These are phyloP conservation scores for Cynopterus brachyotis DNA, from an alignment of 2,113 vertebrate species.

Conservation along the genomic window DNA sequence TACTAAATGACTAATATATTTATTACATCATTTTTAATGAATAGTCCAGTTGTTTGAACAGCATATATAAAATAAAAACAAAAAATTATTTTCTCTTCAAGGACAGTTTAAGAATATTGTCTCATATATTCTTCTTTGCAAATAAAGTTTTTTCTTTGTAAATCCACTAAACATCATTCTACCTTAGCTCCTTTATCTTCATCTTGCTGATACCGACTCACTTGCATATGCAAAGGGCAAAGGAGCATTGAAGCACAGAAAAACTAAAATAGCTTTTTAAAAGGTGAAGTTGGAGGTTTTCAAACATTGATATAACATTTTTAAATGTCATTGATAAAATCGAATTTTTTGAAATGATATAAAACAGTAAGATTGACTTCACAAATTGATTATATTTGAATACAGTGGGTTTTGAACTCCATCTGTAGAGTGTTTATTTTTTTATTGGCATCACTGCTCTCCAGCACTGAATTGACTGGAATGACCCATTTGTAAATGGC, in stretches of 20 bases:
- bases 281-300: neutral
- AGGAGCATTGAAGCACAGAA: neutral
- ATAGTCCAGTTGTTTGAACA: neutral
- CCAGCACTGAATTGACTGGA: neutral
- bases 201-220: neutral
- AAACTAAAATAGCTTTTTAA: neutral
- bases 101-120: neutral
- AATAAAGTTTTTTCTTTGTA: neutral
- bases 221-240: neutral
- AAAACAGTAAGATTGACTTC: neutral
- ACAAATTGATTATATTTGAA: neutral
- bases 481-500: neutral
- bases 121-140: neutral
- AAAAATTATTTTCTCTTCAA: slow-evolving; percentile 16
- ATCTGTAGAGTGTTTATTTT: neutral
- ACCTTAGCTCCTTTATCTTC: neutral
- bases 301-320: neutral
- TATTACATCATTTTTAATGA: slow-evolving; percentile 53
- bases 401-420: neutral
- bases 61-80: slow-evolving; percentile 15
- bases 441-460: neutral
- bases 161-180: neutral
- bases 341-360: neutral
- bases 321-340: neutral
- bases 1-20: slow-evolving; percentile 49